Conservation (phyloP, 2,113 vertebrate species). For the Dasyurus viverrinus region DNA sequence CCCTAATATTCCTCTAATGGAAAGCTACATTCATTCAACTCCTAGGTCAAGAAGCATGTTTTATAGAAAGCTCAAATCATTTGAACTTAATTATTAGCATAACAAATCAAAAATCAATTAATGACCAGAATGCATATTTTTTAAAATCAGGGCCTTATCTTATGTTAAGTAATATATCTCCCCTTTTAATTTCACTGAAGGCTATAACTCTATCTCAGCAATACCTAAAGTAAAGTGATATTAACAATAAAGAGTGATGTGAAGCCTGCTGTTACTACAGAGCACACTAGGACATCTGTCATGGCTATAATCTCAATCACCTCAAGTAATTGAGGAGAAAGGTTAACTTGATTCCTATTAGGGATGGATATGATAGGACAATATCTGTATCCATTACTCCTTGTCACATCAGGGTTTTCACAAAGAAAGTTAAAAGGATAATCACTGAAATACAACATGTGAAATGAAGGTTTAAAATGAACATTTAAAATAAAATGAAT, state of each 20-base stretch:
- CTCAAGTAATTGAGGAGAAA: not conserved
- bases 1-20: not conserved
- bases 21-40: not conserved
- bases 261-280: not conserved
- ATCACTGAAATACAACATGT: not conserved
- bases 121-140: not conserved
- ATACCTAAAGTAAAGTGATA: not conserved
- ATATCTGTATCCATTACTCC: not conserved
- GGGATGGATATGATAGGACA: not conserved
- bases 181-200: not conserved
- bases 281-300: not conserved
- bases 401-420: not conserved
- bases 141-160: not conserved
- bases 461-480: not conserved
- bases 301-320: not conserved
- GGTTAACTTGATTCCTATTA: not conserved
- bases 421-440: not conserved
- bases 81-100: not conserved
- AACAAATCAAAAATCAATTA: conserved; percentile 3
- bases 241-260: not conserved
- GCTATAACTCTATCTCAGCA: not conserved
- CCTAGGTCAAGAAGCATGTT: not conserved
- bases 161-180: not conserved
- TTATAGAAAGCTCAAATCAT: conserved; percentile 1
- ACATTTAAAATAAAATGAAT: not conserved